Conservation (phyloP, 2,888 invertebrate genomes). For the Hyppa rectilinea region DNA sequence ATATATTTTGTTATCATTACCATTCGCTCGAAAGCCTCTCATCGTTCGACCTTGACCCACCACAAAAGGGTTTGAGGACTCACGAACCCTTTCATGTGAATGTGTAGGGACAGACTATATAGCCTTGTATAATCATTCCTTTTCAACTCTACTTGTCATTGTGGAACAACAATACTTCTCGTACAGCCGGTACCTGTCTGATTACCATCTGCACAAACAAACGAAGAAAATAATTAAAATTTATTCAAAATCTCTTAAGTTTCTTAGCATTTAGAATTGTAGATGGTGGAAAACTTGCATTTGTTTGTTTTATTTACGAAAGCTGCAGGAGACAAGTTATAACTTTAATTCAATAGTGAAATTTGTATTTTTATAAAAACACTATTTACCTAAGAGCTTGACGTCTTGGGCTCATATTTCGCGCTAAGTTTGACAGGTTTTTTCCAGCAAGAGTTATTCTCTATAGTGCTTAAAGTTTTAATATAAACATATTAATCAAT, state of each 20-base stretch:
- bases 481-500: no score
- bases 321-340: not conserved
- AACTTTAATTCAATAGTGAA: slow-evolving; percentile 6
- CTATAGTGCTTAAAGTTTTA: no score
- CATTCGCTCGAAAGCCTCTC: not conserved
- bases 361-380: no score
- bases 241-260: slow-evolving; percentile 25
- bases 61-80: slow-evolving; percentile 16
- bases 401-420: not conserved
- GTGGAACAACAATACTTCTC: slow-evolving; percentile 18
- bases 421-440: not conserved
- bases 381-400: no score
- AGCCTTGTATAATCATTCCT: slow-evolving; percentile 13
- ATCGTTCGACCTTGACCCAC: slow-evolving; percentile 27
- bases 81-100: slow-evolving; percentile 27
- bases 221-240: slow-evolving; percentile 6
- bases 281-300: slow-evolving; percentile 8
- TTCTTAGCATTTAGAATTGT: slow-evolving; percentile 40
- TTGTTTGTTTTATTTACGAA: slow-evolving; percentile 7
- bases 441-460: not conserved
- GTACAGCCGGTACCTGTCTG: not conserved
- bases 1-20: not conserved
- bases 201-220: slow-evolving; percentile 27
- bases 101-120: slow-evolving; percentile 7
- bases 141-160: slow-evolving; percentile 10